Evolutionary conservation across 2,113 vertebrate genomes (phyloP).

Genomic region (Pogonocichla stellata): DNA sequence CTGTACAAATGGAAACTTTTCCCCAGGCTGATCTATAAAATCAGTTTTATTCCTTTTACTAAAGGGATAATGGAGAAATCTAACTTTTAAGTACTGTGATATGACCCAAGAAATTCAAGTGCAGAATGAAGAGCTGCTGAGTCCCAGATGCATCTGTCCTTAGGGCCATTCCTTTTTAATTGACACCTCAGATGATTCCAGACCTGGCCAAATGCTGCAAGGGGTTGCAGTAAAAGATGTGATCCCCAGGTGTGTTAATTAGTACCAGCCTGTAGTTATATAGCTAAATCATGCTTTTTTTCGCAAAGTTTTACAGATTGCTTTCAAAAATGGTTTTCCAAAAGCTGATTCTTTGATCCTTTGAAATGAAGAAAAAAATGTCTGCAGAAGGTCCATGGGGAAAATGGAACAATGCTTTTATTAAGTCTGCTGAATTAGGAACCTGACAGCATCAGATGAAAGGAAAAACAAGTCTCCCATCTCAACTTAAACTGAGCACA

Average conservation of each 20-base stretch:
- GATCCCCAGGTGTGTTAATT: conserved; percentile 13
- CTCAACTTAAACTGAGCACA: background rate
- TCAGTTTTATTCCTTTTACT: background rate
- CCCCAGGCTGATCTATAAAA: background rate
- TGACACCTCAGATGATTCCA: background rate
- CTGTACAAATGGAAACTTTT: background rate
- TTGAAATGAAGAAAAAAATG: background rate
- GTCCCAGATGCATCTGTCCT: background rate
- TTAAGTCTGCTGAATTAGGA: background rate
- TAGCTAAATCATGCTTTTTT: background rate
- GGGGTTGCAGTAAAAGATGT: background rate
- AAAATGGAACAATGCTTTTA: conserved; percentile 24
- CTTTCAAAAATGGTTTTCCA: background rate
- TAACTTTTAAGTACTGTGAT: background rate
- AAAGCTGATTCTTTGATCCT: conserved; percentile 1
- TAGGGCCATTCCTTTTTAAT: background rate
- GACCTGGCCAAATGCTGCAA: background rate
- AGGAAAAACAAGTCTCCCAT: background rate
- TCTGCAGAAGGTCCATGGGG: background rate
- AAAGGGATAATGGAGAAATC: background rate
- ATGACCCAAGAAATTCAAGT: background rate
- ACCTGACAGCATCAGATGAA: conserved; percentile 7
- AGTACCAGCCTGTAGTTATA: background rate
- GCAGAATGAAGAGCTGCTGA: background rate
- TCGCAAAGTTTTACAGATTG: background rate